phyloP scores from a whole-genome alignment of 2,113 vertebrate genomes.

The Tautogolabrus adspersus region DNA sequence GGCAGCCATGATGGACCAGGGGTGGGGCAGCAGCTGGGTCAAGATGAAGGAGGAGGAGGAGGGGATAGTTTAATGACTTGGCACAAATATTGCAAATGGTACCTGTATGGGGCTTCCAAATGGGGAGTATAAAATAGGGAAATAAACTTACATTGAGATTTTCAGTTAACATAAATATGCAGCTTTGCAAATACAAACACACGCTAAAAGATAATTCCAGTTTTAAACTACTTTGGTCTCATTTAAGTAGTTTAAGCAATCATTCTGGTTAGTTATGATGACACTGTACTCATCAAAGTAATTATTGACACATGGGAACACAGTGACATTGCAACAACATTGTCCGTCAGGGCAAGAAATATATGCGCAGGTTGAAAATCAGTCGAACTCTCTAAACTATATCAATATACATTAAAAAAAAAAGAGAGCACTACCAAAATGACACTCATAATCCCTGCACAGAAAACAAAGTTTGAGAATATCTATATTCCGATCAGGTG shows the following conservation, averaged over 20 bases:
- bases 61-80: slow-evolving; percentile 53
- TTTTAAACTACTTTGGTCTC: slow-evolving; percentile 3
- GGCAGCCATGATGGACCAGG: slow-evolving; percentile 58
- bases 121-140: slow-evolving; percentile 1
- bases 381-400: not conserved
- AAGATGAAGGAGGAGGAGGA: slow-evolving; percentile 56
- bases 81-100: slow-evolving; percentile 51
- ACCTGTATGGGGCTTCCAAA: slow-evolving; percentile 31
- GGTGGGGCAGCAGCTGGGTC: slow-evolving; percentile 36
- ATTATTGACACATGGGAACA: not conserved
- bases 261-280: not conserved
- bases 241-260: not conserved
- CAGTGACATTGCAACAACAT: not conserved
- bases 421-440: not conserved
- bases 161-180: not conserved
- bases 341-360: not conserved
- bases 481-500: too few relatives aligned
- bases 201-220: not conserved
- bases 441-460: not conserved
- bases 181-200: not conserved
- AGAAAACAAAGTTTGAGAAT: not conserved
- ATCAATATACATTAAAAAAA: not conserved
- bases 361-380: not conserved
- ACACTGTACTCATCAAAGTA: not conserved
- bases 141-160: not conserved